phyloP scores from a whole-genome alignment of 2,797 vertebrate species.

The Sebastes cheni region DNA sequence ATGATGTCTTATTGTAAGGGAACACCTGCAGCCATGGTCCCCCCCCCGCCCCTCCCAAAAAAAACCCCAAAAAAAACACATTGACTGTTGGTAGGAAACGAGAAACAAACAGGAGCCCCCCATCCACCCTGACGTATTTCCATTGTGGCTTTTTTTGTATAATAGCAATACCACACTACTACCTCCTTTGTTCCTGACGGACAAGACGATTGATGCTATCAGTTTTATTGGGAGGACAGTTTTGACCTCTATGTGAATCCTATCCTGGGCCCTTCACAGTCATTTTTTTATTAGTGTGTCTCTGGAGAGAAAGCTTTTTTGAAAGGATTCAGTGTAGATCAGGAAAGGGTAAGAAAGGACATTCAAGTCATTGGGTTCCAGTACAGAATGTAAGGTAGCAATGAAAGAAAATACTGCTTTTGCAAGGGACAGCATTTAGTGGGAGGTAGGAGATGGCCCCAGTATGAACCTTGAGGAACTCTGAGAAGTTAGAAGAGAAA shows the following conservation, averaged over 20 bases:
- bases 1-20: neutral
- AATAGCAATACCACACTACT: neutral
- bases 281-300: neutral
- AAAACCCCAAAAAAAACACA: too few species aligned
- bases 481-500: neutral
- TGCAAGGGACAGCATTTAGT: neutral
- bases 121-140: too few species aligned
- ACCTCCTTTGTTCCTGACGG: neutral
- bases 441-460: neutral
- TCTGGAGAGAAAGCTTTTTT: neutral
- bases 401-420: neutral
- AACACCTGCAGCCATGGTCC: neutral
- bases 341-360: neutral
- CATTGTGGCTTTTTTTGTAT: neutral
- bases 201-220: too few species aligned
- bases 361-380: neutral
- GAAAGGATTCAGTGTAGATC: neutral
- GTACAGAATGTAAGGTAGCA: neutral
- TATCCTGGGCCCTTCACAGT: neutral
- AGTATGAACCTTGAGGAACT: neutral
- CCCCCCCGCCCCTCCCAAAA: rapidly evolving
- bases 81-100: neutral
- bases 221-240: too few species aligned
- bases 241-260: too few species aligned
- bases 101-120: neutral